Conservation (phyloP, 1,140 invertebrate species). For the Gryon sp. region DNA sequence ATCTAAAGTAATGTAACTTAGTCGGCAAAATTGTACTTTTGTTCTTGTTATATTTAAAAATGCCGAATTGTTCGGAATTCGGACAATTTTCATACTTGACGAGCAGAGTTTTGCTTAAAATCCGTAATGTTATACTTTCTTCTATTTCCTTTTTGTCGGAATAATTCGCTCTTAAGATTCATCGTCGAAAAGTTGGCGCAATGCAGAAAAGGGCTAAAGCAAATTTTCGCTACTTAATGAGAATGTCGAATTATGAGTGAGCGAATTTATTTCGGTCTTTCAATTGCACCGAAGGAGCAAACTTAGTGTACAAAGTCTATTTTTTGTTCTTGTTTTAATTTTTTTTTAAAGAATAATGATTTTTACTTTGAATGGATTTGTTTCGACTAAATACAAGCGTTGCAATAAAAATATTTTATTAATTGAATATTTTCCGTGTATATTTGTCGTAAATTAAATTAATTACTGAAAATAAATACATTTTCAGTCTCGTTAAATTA, state of each 20-base stretch:
- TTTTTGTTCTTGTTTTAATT: no score
- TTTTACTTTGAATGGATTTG: no score
- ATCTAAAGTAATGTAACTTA: constrained; percentile 18
- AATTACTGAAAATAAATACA: not conserved
- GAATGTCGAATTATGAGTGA: constrained; percentile 40
- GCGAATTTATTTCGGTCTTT: constrained; percentile 41
- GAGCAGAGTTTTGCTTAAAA: constrained; percentile 39
- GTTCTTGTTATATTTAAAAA: not conserved
- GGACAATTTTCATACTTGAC: constrained; percentile 41
- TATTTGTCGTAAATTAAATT: not conserved
- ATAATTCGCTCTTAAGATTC: constrained; percentile 41
- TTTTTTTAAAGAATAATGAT: no score
- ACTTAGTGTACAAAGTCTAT: not conserved
- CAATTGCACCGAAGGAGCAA: constrained; percentile 29
- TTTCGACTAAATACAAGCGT: no score
- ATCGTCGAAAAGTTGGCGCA: constrained; percentile 9
- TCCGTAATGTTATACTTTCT: constrained; percentile 13
- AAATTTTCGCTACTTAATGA: constrained; percentile 46
- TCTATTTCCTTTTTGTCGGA: constrained; percentile 8
- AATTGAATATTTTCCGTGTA: no score
- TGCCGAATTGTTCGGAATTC: constrained; percentile 19
- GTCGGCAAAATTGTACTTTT: constrained; percentile 2
- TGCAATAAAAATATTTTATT: no score
- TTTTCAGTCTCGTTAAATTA: constrained; percentile 18
- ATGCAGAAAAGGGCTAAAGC: constrained; percentile 14